phyloP scores from a whole-genome alignment of 2,797 vertebrate species.

The Perdix hodgsoniae region DNA sequence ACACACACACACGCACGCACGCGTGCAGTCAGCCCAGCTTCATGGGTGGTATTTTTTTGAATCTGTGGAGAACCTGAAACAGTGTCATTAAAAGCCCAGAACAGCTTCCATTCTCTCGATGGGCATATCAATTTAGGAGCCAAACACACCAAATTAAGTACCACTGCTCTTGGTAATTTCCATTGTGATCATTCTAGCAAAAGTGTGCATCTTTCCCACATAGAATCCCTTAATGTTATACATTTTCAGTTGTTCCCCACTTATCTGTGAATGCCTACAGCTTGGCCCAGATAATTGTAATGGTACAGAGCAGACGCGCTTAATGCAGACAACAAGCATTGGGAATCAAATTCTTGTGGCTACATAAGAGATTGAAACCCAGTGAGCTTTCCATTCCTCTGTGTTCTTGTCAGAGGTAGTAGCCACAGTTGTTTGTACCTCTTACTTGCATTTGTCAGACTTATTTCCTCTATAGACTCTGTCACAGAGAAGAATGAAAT shows the following conservation, averaged over 20 bases:
- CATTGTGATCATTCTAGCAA: neutral
- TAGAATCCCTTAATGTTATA: neutral
- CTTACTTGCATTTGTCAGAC: neutral
- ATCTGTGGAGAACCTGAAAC: neutral
- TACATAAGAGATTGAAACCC: neutral
- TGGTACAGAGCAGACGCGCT: fast-evolving
- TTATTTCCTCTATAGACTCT: neutral
- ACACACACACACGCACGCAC: neutral
- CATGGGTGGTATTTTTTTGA: neutral
- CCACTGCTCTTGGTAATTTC: neutral
- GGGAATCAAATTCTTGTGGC: neutral
- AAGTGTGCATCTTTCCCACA: neutral
- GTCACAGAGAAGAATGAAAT: neutral
- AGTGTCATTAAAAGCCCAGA: neutral
- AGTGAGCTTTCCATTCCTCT: neutral
- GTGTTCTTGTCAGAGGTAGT: neutral
- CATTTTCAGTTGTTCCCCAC: neutral
- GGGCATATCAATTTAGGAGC: neutral
- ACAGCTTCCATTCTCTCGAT: neutral
- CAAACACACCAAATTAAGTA: neutral
- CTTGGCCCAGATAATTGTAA: neutral
- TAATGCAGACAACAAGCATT: neutral
- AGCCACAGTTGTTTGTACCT: neutral
- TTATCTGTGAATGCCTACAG: neutral
- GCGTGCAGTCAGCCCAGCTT: neutral